Conservation (phyloP, 2,888 invertebrate species). For the Drepanosiphum platanoidis region DNA sequence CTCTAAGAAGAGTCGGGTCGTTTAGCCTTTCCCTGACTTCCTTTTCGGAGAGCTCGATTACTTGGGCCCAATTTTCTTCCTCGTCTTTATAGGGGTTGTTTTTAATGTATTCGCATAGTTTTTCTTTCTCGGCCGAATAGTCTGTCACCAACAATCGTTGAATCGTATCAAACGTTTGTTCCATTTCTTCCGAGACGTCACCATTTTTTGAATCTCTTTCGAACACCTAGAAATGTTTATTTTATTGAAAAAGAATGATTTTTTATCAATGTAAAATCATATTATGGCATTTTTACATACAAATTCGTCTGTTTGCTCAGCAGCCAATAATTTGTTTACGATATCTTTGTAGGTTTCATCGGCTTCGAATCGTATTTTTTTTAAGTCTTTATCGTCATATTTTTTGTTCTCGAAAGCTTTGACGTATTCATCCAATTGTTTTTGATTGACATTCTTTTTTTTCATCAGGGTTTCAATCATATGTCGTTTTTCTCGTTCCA, state of each 20-base stretch:
- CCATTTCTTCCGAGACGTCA: not conserved
- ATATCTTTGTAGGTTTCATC: conserved; percentile 29
- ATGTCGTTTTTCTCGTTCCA: conserved; percentile 25
- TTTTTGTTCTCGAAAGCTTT: not conserved
- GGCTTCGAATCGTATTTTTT: not conserved
- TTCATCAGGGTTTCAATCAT: conserved; percentile 52
- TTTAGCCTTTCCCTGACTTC: conserved; percentile 18
- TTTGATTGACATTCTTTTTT: conserved; percentile 45
- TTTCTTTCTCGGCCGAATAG: conserved; percentile 13
- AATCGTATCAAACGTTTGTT: conserved; percentile 19
- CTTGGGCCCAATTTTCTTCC: conserved; percentile 41
- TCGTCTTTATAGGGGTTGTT: conserved; percentile 23
- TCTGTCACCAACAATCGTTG: conserved; percentile 18
- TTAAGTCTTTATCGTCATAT: not conserved
- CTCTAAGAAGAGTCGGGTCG: conserved; percentile 33
- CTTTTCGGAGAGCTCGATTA: conserved; percentile 38
- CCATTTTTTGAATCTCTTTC: not conserved
- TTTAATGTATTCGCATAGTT: conserved; percentile 13
- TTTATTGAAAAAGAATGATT: not conserved
- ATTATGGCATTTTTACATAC: conserved; percentile 1
- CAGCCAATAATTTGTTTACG: conserved; percentile 16
- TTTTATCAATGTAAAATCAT: too few relatives aligned
- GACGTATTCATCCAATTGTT: conserved; percentile 38
- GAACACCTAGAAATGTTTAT: not conserved
- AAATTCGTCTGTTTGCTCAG: not conserved